Conservation (phyloP, 2,797 vertebrate species). For the Bucorvus abyssinicus region DNA sequence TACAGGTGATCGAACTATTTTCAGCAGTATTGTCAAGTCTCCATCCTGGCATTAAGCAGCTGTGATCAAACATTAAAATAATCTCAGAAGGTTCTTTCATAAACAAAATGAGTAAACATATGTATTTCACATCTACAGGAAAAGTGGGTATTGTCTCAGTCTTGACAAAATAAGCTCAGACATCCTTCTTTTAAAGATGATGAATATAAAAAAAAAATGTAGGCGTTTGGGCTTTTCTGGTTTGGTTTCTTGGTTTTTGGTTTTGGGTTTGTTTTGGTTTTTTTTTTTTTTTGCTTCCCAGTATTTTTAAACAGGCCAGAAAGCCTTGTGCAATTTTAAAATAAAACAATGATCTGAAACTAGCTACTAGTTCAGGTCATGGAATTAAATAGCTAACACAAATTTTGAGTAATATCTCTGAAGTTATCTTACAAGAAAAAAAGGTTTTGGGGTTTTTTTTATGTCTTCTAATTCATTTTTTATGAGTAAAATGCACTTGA, state of each 20-base stretch:
- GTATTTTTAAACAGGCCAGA: background rate
- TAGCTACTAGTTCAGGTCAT: no score
- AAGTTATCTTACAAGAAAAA: no score
- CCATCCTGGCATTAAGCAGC: background rate
- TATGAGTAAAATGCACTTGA: no score
- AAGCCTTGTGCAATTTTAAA: no score
- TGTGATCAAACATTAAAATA: background rate
- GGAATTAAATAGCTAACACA: no score
- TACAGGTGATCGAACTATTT: rapidly evolving
- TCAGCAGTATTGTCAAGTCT: background rate
- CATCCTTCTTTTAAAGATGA: background rate
- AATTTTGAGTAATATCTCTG: no score
- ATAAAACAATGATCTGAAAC: no score
- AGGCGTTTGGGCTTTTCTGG: no score
- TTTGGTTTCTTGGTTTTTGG: no score
- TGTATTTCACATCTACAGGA: background rate
- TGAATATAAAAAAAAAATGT: background rate
- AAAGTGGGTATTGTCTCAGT: background rate
- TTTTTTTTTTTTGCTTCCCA: background rate
- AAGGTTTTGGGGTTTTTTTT: no score
- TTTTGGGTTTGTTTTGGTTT: no score
- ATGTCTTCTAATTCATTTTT: no score
- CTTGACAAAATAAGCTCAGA: background rate
- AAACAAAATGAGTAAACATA: background rate
- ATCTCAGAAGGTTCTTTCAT: background rate